Base-by-base conservation (phyloP, 1,140 invertebrate genomes). In the Stenopsyche tienmushanensis region DNA sequence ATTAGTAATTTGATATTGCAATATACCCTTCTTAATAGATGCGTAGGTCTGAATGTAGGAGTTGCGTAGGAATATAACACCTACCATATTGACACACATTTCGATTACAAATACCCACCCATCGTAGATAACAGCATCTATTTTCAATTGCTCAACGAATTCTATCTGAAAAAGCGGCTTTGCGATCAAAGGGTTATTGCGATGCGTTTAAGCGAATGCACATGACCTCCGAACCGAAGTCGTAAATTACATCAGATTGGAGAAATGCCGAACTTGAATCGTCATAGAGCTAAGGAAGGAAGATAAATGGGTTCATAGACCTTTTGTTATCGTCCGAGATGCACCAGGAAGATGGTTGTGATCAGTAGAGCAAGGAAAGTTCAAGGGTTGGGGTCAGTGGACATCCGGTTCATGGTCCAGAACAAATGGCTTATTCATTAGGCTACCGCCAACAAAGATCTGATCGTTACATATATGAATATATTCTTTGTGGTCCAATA, bases 301-400 rank as follows among this genome's bases (percentile, higher is more conserved):
- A n/a, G n/a, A n/a, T n/a, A n/a, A n/a, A n/a, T n/a, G n/a, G n/a
- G n/a, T n/a, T n/a, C n/a, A n/a, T n/a, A n/a, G n/a, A n/a, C n/a
- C n/a, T n/a, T n/a, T n/a, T n/a, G n/a, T n/a, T n/a, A n/a, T 34
- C 29, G 5, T 34, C 29, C 29, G 29, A 34, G 13, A 34, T 34
- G 29, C n/a, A n/a, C n/a, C n/a, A n/a, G 5, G 29, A 34, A 34
- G 13, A 34, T 34, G 29, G 5, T 34, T 5, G 29, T 13, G 13
- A 34, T 41, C 54, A 34, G 29, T 39, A 20, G 54, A 57, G 24
- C n/a, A 17, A 7, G 20, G 54, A 39, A 64, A 49, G 62, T 52
- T 64, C 62, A 64, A 53, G 62, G 62, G 52, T 53, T 54, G 25
- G 34, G 62, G 47, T 63, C 60, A 53, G 25, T 21, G 62, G 47